Percentiles rank a stretch among this genome's conserved stretches.
Conservation (phyloP, 2,113 vertebrate species). For the Meles meles region DNA sequence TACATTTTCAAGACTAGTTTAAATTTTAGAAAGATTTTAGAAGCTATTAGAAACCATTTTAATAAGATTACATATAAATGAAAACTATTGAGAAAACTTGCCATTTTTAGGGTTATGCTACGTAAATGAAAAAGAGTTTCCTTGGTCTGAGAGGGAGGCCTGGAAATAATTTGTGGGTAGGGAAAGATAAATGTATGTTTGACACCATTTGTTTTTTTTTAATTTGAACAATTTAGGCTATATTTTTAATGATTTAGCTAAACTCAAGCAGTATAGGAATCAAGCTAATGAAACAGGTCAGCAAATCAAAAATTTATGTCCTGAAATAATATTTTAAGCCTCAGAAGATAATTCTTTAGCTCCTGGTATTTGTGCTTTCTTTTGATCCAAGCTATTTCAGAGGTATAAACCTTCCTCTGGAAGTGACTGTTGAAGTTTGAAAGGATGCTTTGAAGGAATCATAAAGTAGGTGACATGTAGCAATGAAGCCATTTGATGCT, state of each 20-base stretch:
- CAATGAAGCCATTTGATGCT: background rate
- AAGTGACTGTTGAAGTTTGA: background rate
- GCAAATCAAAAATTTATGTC: background rate
- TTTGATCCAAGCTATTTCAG: background rate
- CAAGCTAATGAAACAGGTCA: background rate
- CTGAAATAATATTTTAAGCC: slow-evolving; percentile 4
- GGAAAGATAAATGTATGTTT: background rate
- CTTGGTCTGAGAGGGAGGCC: background rate
- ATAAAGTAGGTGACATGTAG: background rate
- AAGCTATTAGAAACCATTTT: background rate
- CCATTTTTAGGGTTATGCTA: background rate
- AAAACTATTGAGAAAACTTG: background rate
- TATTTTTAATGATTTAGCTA: background rate
- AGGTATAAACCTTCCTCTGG: background rate
- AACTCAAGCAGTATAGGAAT: background rate
- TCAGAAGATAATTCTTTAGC: background rate
- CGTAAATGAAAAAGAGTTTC: background rate
- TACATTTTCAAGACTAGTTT: background rate
- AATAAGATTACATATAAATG: background rate
- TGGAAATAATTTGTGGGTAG: background rate
- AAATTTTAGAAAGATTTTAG: background rate
- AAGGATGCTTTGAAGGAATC: background rate
- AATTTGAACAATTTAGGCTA: background rate
- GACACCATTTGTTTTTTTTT: background rate
- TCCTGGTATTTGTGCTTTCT: background rate